Evolutionary conservation across 2,797 vertebrate species (phyloP), one percentile per base, ranked within the genome.

Genomic region (Meriones psammophilus): DNA sequence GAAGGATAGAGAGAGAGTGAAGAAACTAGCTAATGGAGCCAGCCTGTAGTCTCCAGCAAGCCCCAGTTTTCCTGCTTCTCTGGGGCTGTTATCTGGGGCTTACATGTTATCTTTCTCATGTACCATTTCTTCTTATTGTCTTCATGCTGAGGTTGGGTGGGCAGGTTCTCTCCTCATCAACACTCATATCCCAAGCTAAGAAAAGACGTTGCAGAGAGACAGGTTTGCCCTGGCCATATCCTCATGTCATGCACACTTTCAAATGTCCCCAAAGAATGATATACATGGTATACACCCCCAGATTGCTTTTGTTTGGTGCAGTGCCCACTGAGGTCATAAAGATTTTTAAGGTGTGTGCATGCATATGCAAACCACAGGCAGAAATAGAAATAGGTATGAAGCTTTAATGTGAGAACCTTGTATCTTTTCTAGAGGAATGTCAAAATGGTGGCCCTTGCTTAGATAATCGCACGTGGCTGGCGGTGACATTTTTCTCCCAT

Each of bases 261-360:
- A 42, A 50, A 77, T 90, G 39, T 15, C 83, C 18, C 42, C 28
- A 56, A 71, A 94, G 77, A 58, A 28, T 28, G 20, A 54, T 64
- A 7, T 42, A 54, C 84, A 92, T 39, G 74, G 28, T 56, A 10
- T 46, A 58, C 71, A 50, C 22, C 60, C 36, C 33, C 13, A 76
- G 54, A n/a, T 50, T 84, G 56, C 30, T 94, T 90, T 83, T 33
- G 64, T 96, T 56, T 93, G 42, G 0, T 89, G 87, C 79, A 58
- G 74, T 9, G 50, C 80, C 14, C 56, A 58, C 56, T 30, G 28
- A 95, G 76, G n/a, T 46, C 20, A 76, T 91, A 6, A 81, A 18
- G 54, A 58, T 46, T 94, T 39, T 68, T 33, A 39, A 42, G 12
- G 4, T 4, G 60, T 71, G 10, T 54, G 24, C 69, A 30, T 54